Percentiles rank a stretch among this genome's conserved stretches.
Evolutionary conservation across 1,140 invertebrate genomes (phyloP).

Genomic region (Drosophila melanogaster): Release_6_plus_ISO1_MT NT_033777.3:28401501-28402000

Average conservation of each 20-base stretch:
- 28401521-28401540: constrained; percentile 56
- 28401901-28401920: too few relatives aligned
- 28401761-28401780: background rate
- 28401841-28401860: too few relatives aligned
- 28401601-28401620: constrained; percentile 17
- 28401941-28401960: too few relatives aligned
- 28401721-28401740: constrained; percentile 8
- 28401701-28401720: constrained; percentile 66
- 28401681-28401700: constrained; percentile 70
- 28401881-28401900: too few relatives aligned
- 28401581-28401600: constrained; percentile 35
- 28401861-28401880: too few relatives aligned
- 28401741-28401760: background rate
- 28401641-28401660: constrained; percentile 60
- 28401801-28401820: background rate
- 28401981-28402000: constrained; percentile 7
- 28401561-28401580: constrained; percentile 23
- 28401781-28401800: background rate
- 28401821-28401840: too few relatives aligned
- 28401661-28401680: constrained; percentile 40
- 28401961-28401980: background rate
- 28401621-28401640: constrained; percentile 38
- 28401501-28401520: constrained; percentile 80
- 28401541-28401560: constrained; percentile 74
- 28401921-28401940: too few relatives aligned